Conservation (phyloP, 1,140 invertebrate genomes). For the Polyergus mexicanus region DNA sequence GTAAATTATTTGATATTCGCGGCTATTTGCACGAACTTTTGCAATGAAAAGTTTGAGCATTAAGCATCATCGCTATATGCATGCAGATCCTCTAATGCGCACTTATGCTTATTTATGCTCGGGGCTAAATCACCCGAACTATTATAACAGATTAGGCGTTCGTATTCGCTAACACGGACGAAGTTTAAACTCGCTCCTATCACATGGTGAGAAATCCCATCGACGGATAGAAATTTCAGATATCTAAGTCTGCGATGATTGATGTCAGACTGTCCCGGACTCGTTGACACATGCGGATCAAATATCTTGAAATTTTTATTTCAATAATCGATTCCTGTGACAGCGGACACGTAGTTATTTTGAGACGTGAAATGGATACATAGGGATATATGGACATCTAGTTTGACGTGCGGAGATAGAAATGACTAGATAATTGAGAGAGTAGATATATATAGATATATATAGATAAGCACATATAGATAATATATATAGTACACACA, state of each 20-base stretch:
- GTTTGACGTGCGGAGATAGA: conserved; percentile 24
- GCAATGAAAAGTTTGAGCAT: conserved; percentile 66
- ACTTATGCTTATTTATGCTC: conserved; percentile 64
- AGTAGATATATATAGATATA: conserved; percentile 10
- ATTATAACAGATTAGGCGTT: conserved; percentile 47
- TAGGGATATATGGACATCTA: background rate
- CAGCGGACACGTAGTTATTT: conserved; percentile 8
- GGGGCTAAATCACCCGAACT: conserved; percentile 61
- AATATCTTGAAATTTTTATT: background rate
- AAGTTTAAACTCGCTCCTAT: conserved; percentile 53
- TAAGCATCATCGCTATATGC: conserved; percentile 50
- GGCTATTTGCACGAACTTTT: conserved; percentile 46
- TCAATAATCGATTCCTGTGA: conserved; percentile 5
- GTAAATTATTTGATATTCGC: conserved; percentile 19
- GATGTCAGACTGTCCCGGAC: background rate
- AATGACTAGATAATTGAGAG: conserved; percentile 34
- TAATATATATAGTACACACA: no score
- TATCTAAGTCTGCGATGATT: background rate
- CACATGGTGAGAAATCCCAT: background rate
- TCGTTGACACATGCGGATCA: no score
- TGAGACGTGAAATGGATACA: background rate
- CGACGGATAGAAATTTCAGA: conserved; percentile 16
- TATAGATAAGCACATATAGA: background rate
- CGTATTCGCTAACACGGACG: conserved; percentile 7
- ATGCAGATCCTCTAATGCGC: conserved; percentile 45